Evolutionary conservation across 2,113 vertebrate species (phyloP), one percentile per base, ranked within the genome.

Genomic region (Tricholaema leucomelas): DNA sequence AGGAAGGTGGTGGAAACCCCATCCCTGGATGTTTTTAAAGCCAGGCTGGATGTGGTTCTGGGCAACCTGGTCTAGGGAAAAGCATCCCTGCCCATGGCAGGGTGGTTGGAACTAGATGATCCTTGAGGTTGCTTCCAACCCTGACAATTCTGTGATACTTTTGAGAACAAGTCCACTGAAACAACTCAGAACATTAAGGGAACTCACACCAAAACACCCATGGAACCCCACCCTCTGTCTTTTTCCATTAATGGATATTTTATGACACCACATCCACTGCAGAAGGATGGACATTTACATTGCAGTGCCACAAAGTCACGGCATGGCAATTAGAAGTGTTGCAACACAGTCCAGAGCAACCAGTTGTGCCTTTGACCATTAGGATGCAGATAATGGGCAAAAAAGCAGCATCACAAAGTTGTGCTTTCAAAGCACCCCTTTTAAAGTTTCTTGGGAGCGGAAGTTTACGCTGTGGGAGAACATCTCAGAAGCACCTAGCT

Each of bases 161-260:
- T 20, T 28, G 54, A 54, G 16, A 60, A 20, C 3, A 48, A 48
- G 35, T 12, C 17, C 30, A 2, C n/a, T 54, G 10, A 52, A 56
- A 10, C 23, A 20, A 23, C 59, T 36, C 27, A 14, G 18, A 44
- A 15, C 0, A 2, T 21, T 36, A 60, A 9, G 27, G 6, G 15
- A 73, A 70, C 18, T 20, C 24, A 36, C 23, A 31, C 11, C 50
- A 42, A 56, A 81, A 76, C 2, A 15, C 40, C 76, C 2, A 1
- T 10, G 36, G 61, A 58, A 30, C 10, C 1, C 2, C 6, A 3
- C 18, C 5, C 5, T 5, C 5, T 2, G 7, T 3, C 8, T 30
- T 67, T 17, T 19, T 5, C 23, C 6, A 2, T n/a, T 38, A 42
- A 42, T 16, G 30, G 56, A 2, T 61, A 15, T 77, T 84, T 77